Base-by-base conservation (phyloP, 1,140 invertebrate species). In the Pseudoatta argentina region DNA sequence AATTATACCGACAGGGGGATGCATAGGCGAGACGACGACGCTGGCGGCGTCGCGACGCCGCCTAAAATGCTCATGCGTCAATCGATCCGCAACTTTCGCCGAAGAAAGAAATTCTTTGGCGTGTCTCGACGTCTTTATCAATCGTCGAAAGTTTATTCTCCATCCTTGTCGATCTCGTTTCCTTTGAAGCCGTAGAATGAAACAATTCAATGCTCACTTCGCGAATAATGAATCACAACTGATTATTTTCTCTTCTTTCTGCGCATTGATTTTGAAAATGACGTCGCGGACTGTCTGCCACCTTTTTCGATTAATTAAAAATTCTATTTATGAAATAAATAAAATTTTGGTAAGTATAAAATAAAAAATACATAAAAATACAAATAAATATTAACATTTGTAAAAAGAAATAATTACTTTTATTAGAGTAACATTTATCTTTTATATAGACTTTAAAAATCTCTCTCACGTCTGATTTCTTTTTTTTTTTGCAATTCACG, bases 11-110 rank as follows among this genome's bases (percentile, higher is more conserved):
- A 3, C 63, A 12, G 7, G 34, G 21, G 63, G 64, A 27, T 24
- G 44, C 34, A 4, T 16, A 69, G 55, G 21, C 85, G 55, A 64
- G 53, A 71, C 55, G 30, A 27, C 44, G 71, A 51, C 61, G 39
- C 30, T 30, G 53, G 24, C 79, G 53, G 27, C 61, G 73, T 78
- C 83, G 87, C 77, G 87, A 77, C 72, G 71, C 55, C 57, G 21
- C 61, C 64, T 89, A 83, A 87, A 85, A 64, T 14, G 61, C 69
- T 76, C 57, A 18, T 71, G 57, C 67, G 67, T 89, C 69, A 63
- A 89, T 90, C 86, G 89, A 90, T 89, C 63, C 59, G 14, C 48
- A 44, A 63, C 48, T 27, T 79, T 24, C 53, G 10, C 2, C 44
- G 14, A 27, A 55, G 24, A 21, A 83, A 12, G 18, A 44, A 3